phyloP scores from a whole-genome alignment of 2,113 vertebrate genomes.

The Brachirus orientalis region DNA sequence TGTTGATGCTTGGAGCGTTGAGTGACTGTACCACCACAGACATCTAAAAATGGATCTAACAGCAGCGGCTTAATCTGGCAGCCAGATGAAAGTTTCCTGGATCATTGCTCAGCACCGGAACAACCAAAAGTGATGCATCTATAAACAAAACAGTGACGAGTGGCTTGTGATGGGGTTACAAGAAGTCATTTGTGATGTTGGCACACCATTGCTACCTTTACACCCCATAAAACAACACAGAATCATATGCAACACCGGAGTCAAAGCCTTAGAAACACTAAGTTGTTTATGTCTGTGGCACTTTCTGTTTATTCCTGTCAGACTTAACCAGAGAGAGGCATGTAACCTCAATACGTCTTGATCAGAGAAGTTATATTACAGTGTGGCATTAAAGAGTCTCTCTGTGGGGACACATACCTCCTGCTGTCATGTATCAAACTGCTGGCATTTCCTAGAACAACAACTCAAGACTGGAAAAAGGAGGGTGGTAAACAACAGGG shows the following conservation, averaged over 20 bases:
- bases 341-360: constrained; percentile 29
- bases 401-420: constrained; percentile 44
- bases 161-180: constrained; percentile 35
- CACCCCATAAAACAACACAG: constrained; percentile 37
- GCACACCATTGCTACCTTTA: constrained; percentile 30
- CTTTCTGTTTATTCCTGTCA: constrained; percentile 20
- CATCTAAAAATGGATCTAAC: constrained; percentile 56
- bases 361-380: constrained; percentile 35
- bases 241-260: constrained; percentile 21
- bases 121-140: constrained; percentile 39
- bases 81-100: constrained; percentile 48
- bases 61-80: constrained; percentile 55
- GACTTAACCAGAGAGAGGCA: constrained; percentile 27
- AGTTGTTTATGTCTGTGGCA: constrained; percentile 22
- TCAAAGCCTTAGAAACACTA: constrained; percentile 25
- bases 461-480: constrained; percentile 38
- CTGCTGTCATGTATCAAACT: constrained; percentile 59
- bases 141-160: constrained; percentile 39
- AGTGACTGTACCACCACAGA: constrained; percentile 46
- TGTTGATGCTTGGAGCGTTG: constrained; percentile 58
- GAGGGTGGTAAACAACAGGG: constrained; percentile 57
- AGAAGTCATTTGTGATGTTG: constrained; percentile 52
- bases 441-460: constrained; percentile 64
- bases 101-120: constrained; percentile 51
- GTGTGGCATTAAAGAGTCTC: constrained; percentile 36